Base-by-base conservation (phyloP, 1,140 invertebrate genomes). In the Dinoponera quadriceps region DNA sequence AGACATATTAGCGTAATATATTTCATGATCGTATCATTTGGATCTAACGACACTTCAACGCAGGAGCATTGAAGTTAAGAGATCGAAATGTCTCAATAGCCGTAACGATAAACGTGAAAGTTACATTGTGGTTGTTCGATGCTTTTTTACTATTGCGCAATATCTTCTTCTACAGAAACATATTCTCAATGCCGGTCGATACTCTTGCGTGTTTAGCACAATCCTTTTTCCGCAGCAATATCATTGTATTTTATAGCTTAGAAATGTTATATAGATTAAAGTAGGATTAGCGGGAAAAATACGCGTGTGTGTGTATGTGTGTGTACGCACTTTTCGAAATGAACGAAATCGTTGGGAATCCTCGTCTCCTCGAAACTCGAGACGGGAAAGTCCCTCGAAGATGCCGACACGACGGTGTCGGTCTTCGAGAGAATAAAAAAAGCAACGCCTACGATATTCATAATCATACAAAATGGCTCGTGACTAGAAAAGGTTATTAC, bases 61-160 rank as follows among this genome's bases (percentile, higher is more conserved):
- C n/a, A 27, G 3, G 65, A 78, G 49, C 33, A 44, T 55, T 51
- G 73, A 77, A 77, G 48, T 54, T 33, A 54, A 77, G 66, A 77
- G 60, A 54, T 77, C 48, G 51, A 78, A 78, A 57, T 78, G 22
- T 55, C 69, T 78, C 63, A 69, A 74, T 22, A 69, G 75, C 22
- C 18, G 18, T 80, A 80, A 80, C 51, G 48, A 71, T 57, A 68
- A 80, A 80, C 75, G 33, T 59, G 75, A 33, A 80, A 80, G 71
- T 80, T 80, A 80, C 38, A 71, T 80, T 80, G 48, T 57, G n/a
- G 51, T 25, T 33, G n/a, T n/a, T n/a, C n/a, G 62, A 55, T 78
- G 44, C 33, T 44, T 69, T 18, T 14, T 4, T 20, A 38, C 25
- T 38, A 71, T 80, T 33, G 2, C 14, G n/a, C 18, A 13, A 16